A percentile compares a stretch with the other conserved stretches of the same genome.
phyloP scores from a whole-genome alignment of 2,113 vertebrate species.

The Eidolon helvum region DNA sequence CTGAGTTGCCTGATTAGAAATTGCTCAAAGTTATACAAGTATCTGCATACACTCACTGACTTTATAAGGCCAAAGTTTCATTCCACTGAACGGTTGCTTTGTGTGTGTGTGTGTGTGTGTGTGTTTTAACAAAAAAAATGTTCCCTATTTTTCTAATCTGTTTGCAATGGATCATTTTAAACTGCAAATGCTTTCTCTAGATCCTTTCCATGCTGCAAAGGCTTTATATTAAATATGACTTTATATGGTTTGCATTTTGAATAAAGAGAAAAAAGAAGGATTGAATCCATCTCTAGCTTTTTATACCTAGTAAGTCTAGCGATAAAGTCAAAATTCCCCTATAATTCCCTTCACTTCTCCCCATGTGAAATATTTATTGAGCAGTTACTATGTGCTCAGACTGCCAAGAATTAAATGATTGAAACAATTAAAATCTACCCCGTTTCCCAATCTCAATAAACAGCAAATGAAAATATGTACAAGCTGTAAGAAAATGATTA shows the following conservation, averaged over 20 bases:
- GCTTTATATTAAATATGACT: constrained; percentile 8
- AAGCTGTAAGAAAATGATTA: neutral
- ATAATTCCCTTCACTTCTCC: neutral
- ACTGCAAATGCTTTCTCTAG: neutral
- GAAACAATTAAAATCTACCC: constrained; percentile 45
- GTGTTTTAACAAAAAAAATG: neutral
- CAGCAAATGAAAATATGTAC: constrained; percentile 23
- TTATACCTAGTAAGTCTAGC: neutral
- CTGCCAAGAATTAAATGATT: neutral
- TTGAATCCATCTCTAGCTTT: neutral
- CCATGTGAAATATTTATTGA: neutral
- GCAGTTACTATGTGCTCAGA: neutral
- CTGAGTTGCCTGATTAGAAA: neutral
- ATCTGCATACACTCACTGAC: neutral
- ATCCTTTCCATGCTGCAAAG: neutral
- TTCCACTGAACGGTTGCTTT: neutral
- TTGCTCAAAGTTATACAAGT: neutral
- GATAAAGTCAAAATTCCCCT: neutral
- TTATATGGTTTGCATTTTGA: neutral
- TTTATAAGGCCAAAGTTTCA: neutral
- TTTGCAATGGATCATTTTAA: constrained; percentile 38
- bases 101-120: neutral
- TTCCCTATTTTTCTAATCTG: neutral
- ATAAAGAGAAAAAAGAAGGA: neutral
- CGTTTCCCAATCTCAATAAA: constrained; percentile 49